A percentile compares a stretch with the other conserved stretches of the same genome.
Conservation (phyloP, 2,113 vertebrate species). For the Zapus hudsonius region DNA sequence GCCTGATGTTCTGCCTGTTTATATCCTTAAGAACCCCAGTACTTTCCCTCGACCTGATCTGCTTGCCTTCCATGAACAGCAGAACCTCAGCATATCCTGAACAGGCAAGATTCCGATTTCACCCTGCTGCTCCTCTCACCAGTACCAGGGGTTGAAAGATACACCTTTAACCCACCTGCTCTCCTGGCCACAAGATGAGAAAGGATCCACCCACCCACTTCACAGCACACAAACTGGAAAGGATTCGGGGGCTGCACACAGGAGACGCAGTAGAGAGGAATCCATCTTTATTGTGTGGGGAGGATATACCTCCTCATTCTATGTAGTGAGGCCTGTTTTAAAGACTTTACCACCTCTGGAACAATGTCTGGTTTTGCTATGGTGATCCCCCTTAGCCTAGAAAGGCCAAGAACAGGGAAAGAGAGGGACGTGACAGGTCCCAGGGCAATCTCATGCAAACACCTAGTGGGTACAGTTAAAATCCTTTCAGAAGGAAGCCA, state of each 20-base stretch:
- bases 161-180: neutral
- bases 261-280: neutral
- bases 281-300: neutral
- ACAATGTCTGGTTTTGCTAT: neutral
- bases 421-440: neutral
- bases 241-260: too few relatives aligned
- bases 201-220: neutral
- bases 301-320: neutral
- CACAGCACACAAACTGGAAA: neutral
- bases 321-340: neutral
- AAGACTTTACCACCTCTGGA: neutral
- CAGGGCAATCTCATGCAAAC: neutral
- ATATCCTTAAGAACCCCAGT: neutral
- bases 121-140: neutral
- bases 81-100: neutral
- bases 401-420: neutral
- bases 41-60: neutral
- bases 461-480: neutral
- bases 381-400: neutral
- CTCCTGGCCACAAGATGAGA: accelerated
- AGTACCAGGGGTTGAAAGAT: neutral
- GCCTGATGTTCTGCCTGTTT: neutral
- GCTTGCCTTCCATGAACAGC: neutral
- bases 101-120: neutral
- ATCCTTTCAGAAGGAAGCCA: neutral